Evolutionary conservation across 2,888 invertebrate species (phyloP).

Genomic region (Abrostola tripartita): DNA sequence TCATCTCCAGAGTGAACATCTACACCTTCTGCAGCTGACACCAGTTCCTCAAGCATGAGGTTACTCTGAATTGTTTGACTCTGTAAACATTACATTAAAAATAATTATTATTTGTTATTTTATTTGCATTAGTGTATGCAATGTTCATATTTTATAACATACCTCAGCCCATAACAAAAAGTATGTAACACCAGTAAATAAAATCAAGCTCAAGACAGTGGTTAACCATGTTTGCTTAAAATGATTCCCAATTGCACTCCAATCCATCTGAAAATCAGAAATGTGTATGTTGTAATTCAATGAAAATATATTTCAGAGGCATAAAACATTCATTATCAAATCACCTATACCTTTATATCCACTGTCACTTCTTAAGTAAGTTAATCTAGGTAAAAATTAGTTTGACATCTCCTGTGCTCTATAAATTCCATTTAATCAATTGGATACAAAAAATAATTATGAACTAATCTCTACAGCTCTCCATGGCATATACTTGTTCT

Average conservation of each 20-base stretch:
- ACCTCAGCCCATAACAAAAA: slow-evolving; percentile 96
- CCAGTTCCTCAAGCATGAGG: slow-evolving; percentile 93
- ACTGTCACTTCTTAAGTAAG: neutral
- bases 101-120: neutral
- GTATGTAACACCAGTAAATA: slow-evolving; percentile 91
- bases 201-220: slow-evolving; percentile 90
- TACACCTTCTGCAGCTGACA: slow-evolving; percentile 83
- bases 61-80: slow-evolving; percentile 94
- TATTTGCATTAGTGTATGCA: slow-evolving; percentile 1
- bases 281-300: neutral
- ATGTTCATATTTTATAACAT: slow-evolving; percentile 29
- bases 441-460: no score
- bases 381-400: neutral
- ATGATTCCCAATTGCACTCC: slow-evolving; percentile 82
- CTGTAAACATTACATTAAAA: slow-evolving; percentile 71
- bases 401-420: neutral
- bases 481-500: neutral
- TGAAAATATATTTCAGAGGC: neutral
- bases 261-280: slow-evolving; percentile 73
- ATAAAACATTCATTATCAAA: no score
- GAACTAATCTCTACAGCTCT: neutral
- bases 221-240: slow-evolving; percentile 92
- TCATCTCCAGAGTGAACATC: slow-evolving; percentile 92
- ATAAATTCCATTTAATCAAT: neutral
- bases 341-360: neutral